Base-by-base conservation (phyloP, 2,888 invertebrate species). In the Epinotia brunnichana region DNA sequence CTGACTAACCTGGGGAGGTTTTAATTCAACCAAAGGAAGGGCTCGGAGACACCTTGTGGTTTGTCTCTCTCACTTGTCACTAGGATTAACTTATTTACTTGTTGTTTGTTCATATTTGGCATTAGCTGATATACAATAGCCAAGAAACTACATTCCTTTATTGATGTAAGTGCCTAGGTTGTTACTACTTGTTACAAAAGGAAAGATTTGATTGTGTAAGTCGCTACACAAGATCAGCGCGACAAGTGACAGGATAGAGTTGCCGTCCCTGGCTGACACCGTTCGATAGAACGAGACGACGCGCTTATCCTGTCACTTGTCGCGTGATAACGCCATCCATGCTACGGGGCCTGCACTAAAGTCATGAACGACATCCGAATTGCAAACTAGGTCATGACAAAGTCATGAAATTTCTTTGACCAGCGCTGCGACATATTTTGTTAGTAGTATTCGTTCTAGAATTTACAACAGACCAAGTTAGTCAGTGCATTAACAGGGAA, bases 1-100 rank as follows among this genome's bases (percentile, higher is more conserved):
- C 48, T 41, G 41, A n/a, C 21, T 41, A 70, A 44, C 29, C 56
- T 41, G 75, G 74, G 80, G 77, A 78, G 82, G 83, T 83, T 82
- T 85, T 87, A 86, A 85, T 86, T 87, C 85, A 87, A 85, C 86
- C 84, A 82, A 81, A 80, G 81, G 78, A 77, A 77, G 78, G 74
- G 74, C 76, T 76, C 74, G 82, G 70, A 77, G 82, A 86, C 85
- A 84, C 80, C 82, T 79, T 78, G 81, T 85, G 82, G 35, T 9
- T 35, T 35, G 35, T 35, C 35, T 9, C 35, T 84, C 83, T 83
- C 74, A 76, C 78, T 66, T 66, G 66, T 66, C 66, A 41, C 66
- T 56, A 39, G 56, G 39, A 66, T 56, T 66, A 54, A 66, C 56
- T 54, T 56, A 66, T 66, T 56, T 66, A 66, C 41, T 54, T 41